Base-by-base conservation (phyloP, 2,113 vertebrate species). In the Sander lucioperca region DNA sequence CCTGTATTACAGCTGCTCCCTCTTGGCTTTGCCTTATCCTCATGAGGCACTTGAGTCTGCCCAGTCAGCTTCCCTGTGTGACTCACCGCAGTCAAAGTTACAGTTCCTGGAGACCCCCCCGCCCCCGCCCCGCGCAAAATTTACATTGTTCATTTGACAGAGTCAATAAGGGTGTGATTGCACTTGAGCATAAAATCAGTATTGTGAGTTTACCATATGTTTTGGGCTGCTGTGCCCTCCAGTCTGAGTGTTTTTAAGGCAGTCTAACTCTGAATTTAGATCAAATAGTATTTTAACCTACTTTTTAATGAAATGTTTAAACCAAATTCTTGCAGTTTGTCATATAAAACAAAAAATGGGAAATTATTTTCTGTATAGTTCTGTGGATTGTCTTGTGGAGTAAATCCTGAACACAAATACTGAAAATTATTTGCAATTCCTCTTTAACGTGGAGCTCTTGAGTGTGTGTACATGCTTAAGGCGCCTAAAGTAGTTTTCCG, bases 1-100 rank as follows among this genome's bases (percentile, higher is more conserved):
- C 78, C 86, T 89, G 75, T 77, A 73, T 89, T 74, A n/a, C 64
- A 2, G 85, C 85, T 91, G 84, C 93, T 88, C 93, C 91, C 90
- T 93, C 81, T 80, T 76, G 77, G 69, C 79, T 87, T 77, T 61
- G 74, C 54, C 80, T 90, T 86, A 77, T 86, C 74, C 90, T 73
- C 53, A 16, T 54, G 72, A 83, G 79, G 58, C 78, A 75, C 21
- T 23, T 5, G n/a, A 67, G 84, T 86, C 81, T 66, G 77, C 81
- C 77, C 78, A 8, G 65, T 83, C 76, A 73, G 51, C 80, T 77
- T 89, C 76, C 65, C 72, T n/a, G 47, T 84, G 65, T 88, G 90
- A 89, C 79, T 92, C 86, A 89, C 25, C 50, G 50, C 64, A 43
- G 67, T 77, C 77, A 63, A 80, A 74, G 70, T 80, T 73, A 30